Evolutionary conservation across 2,888 invertebrate species (phyloP), one percentile per base, ranked within the genome.

Genomic region (Cosmorhoe ocellata): DNA sequence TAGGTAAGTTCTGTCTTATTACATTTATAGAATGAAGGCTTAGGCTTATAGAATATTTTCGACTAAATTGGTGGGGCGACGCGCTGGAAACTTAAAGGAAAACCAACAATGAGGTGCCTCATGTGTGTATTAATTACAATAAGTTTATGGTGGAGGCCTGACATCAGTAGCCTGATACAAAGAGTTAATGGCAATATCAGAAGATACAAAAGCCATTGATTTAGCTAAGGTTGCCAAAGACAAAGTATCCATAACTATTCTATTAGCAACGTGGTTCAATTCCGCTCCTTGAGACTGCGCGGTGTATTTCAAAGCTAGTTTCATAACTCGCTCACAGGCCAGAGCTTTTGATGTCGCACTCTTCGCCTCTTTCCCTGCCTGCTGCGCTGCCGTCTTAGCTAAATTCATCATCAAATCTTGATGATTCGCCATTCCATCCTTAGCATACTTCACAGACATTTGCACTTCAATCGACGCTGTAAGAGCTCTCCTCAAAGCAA

Each of bases 321-420:
- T 89, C 11, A 83, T 82, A 0, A 89, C 84, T 10, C 84, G 69
- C 59, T 89, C 89, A 51, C 87, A 83, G 1, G 86, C 84, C 18
- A 87, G 62, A 4, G 90, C 83, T 59, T 89, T 89, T 0, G 89
- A 88, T 0, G 82, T 69, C 1, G 90, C 90, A 63, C 79, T 84
- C 59, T 82, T 89, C 9, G 90, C 90, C 64, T 90, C 89, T 65
- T 90, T 90, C 0, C 89, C 89, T 22, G 89, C 90, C 67, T 90
- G 89, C 56, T 90, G 89, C 4, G 90, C 90, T 10, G 90, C 90
- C 4, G 89, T 88, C 54, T 85, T 89, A 0, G 90, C 90, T 45
- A 90, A 74, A 67, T 88, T 90, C 89, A 88, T 88, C 90, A 90
- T 90, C 43, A 90, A 62, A 34, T 89, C 88, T 60, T 86, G 86